Evolutionary conservation across 2,888 invertebrate species (phyloP).

Genomic region (Cantharis rustica): DNA sequence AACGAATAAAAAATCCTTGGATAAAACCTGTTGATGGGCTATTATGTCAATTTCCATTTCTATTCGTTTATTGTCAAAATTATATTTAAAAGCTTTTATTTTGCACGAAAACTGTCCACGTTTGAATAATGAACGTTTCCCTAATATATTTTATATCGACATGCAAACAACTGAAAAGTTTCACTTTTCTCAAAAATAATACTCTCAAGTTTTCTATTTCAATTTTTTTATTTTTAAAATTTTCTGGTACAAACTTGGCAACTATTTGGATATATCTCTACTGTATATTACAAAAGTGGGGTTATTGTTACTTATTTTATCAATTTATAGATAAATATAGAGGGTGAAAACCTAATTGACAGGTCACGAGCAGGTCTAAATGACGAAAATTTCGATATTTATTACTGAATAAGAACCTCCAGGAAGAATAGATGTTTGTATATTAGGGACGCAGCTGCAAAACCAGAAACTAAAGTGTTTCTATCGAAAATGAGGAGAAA

Average conservation of each 20-base stretch:
- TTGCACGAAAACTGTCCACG: neutral
- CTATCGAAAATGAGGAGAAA: neutral
- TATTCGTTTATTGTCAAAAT: neutral
- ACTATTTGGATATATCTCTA: too few relatives aligned
- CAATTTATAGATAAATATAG: neutral
- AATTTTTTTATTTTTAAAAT: too few relatives aligned
- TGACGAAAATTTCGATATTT: neutral
- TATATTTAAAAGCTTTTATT: neutral
- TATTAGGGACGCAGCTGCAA: neutral
- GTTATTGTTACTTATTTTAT: neutral
- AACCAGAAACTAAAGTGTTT: conserved; percentile 4
- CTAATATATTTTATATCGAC: neutral
- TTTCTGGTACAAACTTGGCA: too few relatives aligned
- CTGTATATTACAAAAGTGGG: neutral
- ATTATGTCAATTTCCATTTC: conserved; percentile 1
- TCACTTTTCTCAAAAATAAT: neutral
- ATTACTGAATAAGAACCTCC: neutral
- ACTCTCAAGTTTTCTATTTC: too few relatives aligned
- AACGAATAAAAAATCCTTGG: conserved; percentile 5
- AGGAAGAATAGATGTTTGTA: neutral
- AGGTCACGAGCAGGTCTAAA: neutral
- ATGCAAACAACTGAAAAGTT: neutral
- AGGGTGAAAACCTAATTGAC: neutral
- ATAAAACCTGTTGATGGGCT: conserved; percentile 2
- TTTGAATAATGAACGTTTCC: neutral